A percentile compares a stretch with the other conserved stretches of the same genome.
phyloP scores from a whole-genome alignment of 2,797 vertebrate genomes.

The Gymnocypris eckloni region DNA sequence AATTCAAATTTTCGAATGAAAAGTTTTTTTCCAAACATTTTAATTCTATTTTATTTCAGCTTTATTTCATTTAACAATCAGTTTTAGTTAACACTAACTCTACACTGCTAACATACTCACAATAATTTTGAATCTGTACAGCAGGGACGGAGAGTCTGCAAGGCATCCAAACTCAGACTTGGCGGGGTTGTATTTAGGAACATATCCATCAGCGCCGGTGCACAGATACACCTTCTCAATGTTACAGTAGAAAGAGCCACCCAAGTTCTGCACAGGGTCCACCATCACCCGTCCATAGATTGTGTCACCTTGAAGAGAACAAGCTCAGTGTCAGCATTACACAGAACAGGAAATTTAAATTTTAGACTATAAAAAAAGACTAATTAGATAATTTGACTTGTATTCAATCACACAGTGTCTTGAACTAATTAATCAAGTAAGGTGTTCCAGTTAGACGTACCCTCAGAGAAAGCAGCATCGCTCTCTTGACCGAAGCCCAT shows the following conservation, averaged over 20 bases:
- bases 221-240: conserved; percentile 96
- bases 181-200: conserved; percentile 90
- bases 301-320: conserved; percentile 79
- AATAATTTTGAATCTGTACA: conserved; percentile 93
- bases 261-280: conserved; percentile 94
- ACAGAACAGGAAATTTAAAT: not conserved
- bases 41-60: not conserved
- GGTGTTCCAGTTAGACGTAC: conserved; percentile 69
- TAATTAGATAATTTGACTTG: not conserved
- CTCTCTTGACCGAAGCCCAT: conserved; percentile 92
- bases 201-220: conserved; percentile 92
- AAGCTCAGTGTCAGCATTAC: not conserved
- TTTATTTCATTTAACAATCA: not conserved
- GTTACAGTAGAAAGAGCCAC: conserved; percentile 91
- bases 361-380: not conserved
- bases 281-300: conserved; percentile 96
- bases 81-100: not conserved
- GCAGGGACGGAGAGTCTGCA: conserved; percentile 89
- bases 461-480: conserved; percentile 88
- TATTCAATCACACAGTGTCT: not conserved
- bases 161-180: conserved; percentile 92
- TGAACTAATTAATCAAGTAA: not conserved
- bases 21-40: not conserved
- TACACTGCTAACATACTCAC: conserved; percentile 76
- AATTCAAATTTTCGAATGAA: not conserved